A percentile compares a stretch with the other conserved stretches of the same genome.
These are phyloP conservation scores for Chroicocephalus ridibundus DNA, from an alignment of 2,113 vertebrate genomes.

Conservation along the genomic window DNA sequence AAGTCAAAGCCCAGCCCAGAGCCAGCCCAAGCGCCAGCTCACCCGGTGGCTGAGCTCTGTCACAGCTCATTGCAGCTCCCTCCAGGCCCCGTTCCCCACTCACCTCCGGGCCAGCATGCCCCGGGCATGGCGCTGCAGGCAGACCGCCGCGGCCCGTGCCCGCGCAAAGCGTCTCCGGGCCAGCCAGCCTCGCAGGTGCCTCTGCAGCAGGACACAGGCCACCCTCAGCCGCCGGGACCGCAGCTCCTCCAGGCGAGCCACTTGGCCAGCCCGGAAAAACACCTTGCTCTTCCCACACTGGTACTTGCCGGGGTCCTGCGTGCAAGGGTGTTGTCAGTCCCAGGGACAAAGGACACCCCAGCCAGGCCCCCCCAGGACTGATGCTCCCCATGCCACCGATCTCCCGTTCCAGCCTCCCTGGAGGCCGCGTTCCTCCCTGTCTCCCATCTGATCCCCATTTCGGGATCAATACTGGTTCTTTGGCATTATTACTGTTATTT, in stretches of 20 bases:
- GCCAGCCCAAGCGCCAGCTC: not conserved
- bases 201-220: conserved; percentile 74
- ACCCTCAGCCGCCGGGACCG: conserved; percentile 56
- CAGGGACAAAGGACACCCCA: too few species aligned
- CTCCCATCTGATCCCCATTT: too few species aligned
- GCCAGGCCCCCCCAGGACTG: too few species aligned
- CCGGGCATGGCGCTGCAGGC: conserved; percentile 58
- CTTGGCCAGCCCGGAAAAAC: conserved; percentile 77
- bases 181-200: conserved; percentile 76
- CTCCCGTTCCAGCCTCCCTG: not conserved
- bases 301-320: conserved; percentile 65
- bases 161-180: conserved; percentile 28
- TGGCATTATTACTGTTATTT: not conserved
- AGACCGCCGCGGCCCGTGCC: conserved; percentile 6
- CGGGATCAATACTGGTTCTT: not conserved
- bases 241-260: conserved; percentile 77
- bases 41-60: not conserved
- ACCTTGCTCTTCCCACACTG: conserved; percentile 77
- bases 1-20: not conserved
- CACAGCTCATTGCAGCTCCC: not conserved
- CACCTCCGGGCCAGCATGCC: not conserved
- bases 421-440: not conserved
- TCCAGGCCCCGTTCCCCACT: accelerated
- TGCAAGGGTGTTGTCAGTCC: not conserved
- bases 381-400: not conserved